phyloP scores from a whole-genome alignment of 2,888 invertebrate species.

The Syrista parreyssii region DNA sequence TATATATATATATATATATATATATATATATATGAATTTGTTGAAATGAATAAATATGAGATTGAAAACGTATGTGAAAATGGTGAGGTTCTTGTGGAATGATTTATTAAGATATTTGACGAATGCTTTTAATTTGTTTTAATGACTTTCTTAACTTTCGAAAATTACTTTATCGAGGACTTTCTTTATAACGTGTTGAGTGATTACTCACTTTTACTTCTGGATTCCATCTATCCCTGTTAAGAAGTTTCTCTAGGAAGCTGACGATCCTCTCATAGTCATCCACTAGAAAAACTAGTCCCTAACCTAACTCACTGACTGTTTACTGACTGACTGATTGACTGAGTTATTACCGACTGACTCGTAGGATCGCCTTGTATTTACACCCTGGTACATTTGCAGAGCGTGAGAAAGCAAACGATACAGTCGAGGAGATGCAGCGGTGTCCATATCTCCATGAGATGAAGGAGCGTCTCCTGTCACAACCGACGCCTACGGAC shows the following conservation, averaged over 20 bases:
- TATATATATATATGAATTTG: background rate
- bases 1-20: background rate
- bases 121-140: background rate
- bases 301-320: background rate
- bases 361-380: background rate
- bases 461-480: constrained; percentile 91
- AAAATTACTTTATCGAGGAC: background rate
- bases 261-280: background rate
- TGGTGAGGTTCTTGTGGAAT: background rate
- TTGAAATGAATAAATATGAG: background rate
- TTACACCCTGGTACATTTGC: background rate
- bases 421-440: constrained; percentile 74
- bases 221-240: background rate
- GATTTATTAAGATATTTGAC: background rate
- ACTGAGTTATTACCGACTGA: background rate
- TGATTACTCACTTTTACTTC: background rate
- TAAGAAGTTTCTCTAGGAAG: background rate
- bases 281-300: background rate
- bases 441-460: constrained; percentile 93
- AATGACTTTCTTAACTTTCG: background rate
- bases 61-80: background rate
- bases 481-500: constrained; percentile 75
- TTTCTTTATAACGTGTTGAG: background rate
- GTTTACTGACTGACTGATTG: background rate
- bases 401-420: background rate